Conservation (phyloP, 1,140 invertebrate species). For the Melitaea cinxia region DNA sequence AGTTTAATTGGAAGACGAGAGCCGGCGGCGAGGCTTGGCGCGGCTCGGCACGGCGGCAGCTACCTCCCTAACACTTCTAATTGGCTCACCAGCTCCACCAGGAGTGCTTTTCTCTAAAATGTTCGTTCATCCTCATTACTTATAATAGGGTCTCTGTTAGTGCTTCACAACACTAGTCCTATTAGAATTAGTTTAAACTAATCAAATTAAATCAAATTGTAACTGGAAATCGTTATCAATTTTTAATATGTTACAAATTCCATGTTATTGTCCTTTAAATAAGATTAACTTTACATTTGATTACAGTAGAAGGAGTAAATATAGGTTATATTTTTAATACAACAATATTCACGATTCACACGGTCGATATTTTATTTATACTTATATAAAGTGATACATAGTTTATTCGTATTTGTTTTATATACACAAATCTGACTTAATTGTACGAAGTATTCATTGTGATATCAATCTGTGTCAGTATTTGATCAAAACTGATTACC, state of each 20-base stretch:
- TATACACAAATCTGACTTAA: conserved; percentile 19
- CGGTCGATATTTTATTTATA: conserved; percentile 1
- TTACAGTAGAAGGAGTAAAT: too few relatives aligned
- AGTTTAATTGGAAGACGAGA: conserved; percentile 75
- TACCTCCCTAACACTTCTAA: conserved; percentile 72
- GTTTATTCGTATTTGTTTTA: conserved; percentile 19
- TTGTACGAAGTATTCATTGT: conserved; percentile 17
- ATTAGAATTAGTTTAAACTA: conserved; percentile 15
- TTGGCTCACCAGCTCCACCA: conserved; percentile 73
- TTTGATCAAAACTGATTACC: conserved; percentile 27
- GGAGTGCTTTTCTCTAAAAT: conserved; percentile 70
- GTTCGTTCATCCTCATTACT: conserved; percentile 67
- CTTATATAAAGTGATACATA: conserved; percentile 6
- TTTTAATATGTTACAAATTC: too few relatives aligned
- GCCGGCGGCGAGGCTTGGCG: conserved; percentile 32
- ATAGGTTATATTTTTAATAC: neutral
- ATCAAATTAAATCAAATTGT: too few relatives aligned
- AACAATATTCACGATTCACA: neutral
- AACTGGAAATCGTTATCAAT: too few relatives aligned
- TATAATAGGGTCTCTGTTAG: conserved; percentile 60
- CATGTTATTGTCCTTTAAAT: too few relatives aligned
- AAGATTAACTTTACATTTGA: too few relatives aligned
- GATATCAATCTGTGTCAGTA: conserved; percentile 29
- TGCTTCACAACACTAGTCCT: conserved; percentile 46
- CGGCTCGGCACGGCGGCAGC: conserved; percentile 44